phyloP scores from a whole-genome alignment of 2,888 invertebrate species.

The Copidosoma aretas region DNA sequence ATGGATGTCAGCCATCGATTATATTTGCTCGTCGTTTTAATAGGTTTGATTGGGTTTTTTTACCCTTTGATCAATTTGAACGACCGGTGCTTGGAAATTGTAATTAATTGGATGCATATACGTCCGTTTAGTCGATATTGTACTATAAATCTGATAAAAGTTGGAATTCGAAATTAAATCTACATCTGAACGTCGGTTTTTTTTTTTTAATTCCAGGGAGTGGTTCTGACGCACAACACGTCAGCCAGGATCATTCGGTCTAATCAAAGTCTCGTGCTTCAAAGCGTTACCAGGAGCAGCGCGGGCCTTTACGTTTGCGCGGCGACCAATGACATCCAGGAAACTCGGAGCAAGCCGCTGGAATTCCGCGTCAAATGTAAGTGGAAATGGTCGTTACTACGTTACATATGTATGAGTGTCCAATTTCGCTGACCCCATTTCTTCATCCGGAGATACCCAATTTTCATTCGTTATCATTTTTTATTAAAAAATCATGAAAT shows the following conservation, averaged over 20 bases:
- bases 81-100: too few species aligned
- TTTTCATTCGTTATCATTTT: too few species aligned
- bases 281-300: constrained; percentile 84
- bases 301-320: constrained; percentile 89
- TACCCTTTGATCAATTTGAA: too few species aligned
- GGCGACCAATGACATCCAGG: constrained; percentile 86
- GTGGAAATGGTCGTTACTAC: constrained; percentile 62
- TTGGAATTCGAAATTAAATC: background rate
- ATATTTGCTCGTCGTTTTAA: too few species aligned
- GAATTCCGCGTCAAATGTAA: constrained; percentile 87
- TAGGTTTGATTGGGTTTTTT: too few species aligned
- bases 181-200: background rate
- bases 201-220: constrained; percentile 68
- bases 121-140: too few species aligned
- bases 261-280: constrained; percentile 90
- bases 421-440: too few species aligned
- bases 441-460: too few species aligned
- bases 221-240: constrained; percentile 82
- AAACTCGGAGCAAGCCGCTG: constrained; percentile 85
- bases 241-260: constrained; percentile 87
- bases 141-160: background rate
- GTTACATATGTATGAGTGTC: too few species aligned
- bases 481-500: too few species aligned
- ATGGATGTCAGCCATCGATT: too few species aligned
- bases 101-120: too few species aligned